Percentiles rank a stretch among this genome's conserved stretches.
Evolutionary conservation across 1,140 invertebrate species (phyloP).

Genomic region (Halyomorpha halys): DNA sequence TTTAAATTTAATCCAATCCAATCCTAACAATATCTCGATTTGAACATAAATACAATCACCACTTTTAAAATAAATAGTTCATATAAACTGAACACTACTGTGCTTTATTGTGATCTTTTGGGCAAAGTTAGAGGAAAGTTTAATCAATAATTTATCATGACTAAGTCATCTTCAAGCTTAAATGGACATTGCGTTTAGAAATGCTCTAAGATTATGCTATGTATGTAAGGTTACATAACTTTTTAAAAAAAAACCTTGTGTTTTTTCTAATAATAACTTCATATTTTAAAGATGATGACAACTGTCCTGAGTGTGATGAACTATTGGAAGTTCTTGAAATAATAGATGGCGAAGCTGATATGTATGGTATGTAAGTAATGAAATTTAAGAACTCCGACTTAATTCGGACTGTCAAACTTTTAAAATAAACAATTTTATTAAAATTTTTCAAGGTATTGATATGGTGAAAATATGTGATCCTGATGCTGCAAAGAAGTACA

Average conservation of each 20-base stretch:
- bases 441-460: constrained; percentile 54
- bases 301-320: constrained; percentile 80
- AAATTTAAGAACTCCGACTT: neutral
- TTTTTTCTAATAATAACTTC: neutral
- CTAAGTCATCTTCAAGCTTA: no score
- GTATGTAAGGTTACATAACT: neutral
- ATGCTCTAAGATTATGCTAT: no score
- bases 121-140: no score
- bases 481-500: constrained; percentile 70
- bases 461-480: constrained; percentile 86
- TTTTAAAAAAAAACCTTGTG: neutral
- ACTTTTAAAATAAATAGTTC: no score
- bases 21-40: no score
- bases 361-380: constrained; percentile 49
- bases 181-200: no score
- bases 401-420: neutral
- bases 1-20: no score
- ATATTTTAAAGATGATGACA: constrained; percentile 63
- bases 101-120: no score
- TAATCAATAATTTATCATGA: no score
- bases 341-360: constrained; percentile 87
- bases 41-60: no score
- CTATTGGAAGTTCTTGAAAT: constrained; percentile 80
- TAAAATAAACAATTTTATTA: constrained; percentile 5
- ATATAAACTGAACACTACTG: no score